phyloP scores from a whole-genome alignment of 2,113 vertebrate genomes.

The Lethenteron camtschaticum region DNA sequence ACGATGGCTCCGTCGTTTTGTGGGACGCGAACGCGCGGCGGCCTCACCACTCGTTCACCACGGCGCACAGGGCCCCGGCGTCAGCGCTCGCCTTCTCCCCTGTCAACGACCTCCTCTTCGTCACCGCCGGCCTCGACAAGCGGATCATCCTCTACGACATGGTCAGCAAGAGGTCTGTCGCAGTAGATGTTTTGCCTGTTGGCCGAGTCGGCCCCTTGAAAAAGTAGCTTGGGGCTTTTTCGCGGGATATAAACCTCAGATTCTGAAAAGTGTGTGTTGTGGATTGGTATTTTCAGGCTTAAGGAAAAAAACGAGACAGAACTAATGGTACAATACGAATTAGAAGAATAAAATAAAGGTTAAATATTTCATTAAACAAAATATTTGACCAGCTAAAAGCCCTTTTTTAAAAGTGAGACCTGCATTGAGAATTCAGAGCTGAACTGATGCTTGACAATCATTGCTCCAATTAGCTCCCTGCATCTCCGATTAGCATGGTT shows the following conservation, averaged over 20 bases:
- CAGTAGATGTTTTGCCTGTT: background rate
- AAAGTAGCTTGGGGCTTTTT: background rate
- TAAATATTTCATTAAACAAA: no score
- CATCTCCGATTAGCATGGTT: no score
- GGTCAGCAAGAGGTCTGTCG: slow-evolving; percentile 66
- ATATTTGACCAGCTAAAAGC: no score
- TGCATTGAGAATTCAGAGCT: no score
- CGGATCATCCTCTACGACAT: slow-evolving; percentile 86
- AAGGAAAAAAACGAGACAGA: background rate
- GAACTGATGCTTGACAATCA: no score
- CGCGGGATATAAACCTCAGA: background rate
- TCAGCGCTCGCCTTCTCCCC: slow-evolving; percentile 78
- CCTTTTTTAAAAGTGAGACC: no score
- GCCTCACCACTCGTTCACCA: slow-evolving; percentile 48
- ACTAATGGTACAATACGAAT: background rate
- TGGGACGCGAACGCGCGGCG: slow-evolving; percentile 82
- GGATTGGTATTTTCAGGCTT: background rate
- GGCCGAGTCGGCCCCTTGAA: no score
- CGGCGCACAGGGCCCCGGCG: slow-evolving; percentile 65
- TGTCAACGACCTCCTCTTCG: slow-evolving; percentile 61
- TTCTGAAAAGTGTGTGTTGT: background rate
- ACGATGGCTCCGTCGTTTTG: slow-evolving; percentile 58
- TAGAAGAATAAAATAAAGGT: background rate
- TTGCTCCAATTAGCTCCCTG: no score
- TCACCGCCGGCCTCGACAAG: slow-evolving; percentile 83